Base-by-base conservation (phyloP, 1,140 invertebrate species). In the Chrysopa pallens region DNA sequence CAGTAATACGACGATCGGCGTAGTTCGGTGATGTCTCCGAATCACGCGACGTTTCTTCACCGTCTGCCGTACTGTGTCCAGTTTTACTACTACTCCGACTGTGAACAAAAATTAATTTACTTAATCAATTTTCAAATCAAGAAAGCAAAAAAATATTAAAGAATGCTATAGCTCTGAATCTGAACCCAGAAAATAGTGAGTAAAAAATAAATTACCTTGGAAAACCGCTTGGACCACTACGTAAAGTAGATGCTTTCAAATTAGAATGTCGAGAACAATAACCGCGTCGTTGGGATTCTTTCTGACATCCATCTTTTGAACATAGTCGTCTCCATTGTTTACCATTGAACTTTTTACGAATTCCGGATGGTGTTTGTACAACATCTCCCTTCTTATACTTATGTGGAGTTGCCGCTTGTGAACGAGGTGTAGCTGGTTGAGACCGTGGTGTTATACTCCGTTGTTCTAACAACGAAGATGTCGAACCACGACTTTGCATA, bases 351-450 rank as follows among this genome's bases (percentile, higher is more conserved):
- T 98, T 98, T 68, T 98, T 98, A 4, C 92, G 69, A 50, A 98
- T 92, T 48, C 94, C 94, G 57, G 88, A 94, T 38, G 91, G 87
- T 38, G 89, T 94, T 27, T 85, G 80, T 29, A 98, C 91, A 52
- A 98, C 87, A 63, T 98, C 94, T 46, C 94, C 95, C 67, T 98
- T 97, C 67, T 95, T 96, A 66, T 94, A 96, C 62, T 92, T 94
- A 64, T 91, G 87, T 57, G 88, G 88, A 45, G 90, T 90, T 51
- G 85, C 83, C 54, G 85, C 82, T 70, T 89, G 84, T 72, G 83
- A 86, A 74, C 82, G 80, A 52, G 84, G 84, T 56, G 84, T 91
- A 58, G 82, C 80, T 55, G 84, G 81, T 68, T 86, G 84, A 66
- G 84, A 87, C 66, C 84, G 69, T 51, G 80, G 82, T 52, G 81